Evolutionary conservation across 2,113 vertebrate species (phyloP).

Genomic region (Bubo bubo): DNA sequence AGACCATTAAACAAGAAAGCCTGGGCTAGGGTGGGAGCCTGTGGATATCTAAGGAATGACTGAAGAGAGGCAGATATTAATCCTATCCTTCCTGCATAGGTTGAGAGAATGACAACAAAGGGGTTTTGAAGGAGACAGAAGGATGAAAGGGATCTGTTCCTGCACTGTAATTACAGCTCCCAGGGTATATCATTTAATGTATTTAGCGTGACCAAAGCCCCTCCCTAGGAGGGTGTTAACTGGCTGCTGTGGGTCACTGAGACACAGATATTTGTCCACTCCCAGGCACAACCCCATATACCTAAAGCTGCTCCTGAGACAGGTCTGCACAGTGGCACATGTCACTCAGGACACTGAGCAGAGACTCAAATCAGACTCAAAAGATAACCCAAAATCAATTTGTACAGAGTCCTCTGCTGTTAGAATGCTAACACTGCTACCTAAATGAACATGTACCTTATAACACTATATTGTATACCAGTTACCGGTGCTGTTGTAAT

Average conservation of each 20-base stretch:
- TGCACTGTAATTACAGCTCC: neutral
- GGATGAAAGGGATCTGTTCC: neutral
- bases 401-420: neutral
- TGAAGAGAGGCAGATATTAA: neutral
- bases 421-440: neutral
- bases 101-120: rapidly evolving
- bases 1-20: neutral
- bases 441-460: neutral
- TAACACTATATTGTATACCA: rapidly evolving
- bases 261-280: neutral
- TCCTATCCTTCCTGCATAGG: neutral
- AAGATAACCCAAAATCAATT: neutral
- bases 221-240: neutral
- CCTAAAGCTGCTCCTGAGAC: neutral
- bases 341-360: neutral
- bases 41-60: neutral
- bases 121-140: neutral
- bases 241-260: neutral
- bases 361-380: neutral
- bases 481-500: too few species aligned
- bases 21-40: neutral
- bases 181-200: rapidly evolving
- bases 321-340: neutral
- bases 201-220: neutral
- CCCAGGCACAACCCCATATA: rapidly evolving